phyloP scores from a whole-genome alignment of 2,113 vertebrate genomes.

The Catharus bicknelli region DNA sequence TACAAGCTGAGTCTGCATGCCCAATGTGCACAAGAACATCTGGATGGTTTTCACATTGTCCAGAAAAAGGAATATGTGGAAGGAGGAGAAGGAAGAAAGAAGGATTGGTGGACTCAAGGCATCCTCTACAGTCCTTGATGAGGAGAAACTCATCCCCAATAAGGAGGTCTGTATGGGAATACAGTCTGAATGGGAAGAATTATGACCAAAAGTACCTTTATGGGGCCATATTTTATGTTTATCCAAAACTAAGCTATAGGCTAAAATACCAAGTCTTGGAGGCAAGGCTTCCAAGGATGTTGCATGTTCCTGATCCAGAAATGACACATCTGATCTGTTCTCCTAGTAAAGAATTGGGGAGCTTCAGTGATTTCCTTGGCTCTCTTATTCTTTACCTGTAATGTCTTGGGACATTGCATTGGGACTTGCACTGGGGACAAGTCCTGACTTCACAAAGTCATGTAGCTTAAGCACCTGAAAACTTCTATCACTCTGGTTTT shows the following conservation, averaged over 20 bases:
- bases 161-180: not conserved
- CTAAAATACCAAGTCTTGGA: not conserved
- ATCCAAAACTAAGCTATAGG: not conserved
- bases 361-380: not conserved
- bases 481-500: not conserved
- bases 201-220: not conserved
- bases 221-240: not conserved
- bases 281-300: not conserved
- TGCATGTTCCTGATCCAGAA: not conserved
- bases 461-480: not conserved
- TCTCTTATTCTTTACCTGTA: not conserved
- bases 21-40: not conserved
- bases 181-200: not conserved
- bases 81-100: not conserved
- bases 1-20: not conserved
- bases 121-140: not conserved
- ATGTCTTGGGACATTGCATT: too few relatives aligned
- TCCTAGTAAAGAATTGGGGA: not conserved
- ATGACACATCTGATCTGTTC: not conserved
- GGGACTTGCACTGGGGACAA: not conserved
- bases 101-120: not conserved
- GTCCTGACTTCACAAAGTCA: not conserved
- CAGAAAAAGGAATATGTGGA: not conserved
- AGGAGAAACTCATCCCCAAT: not conserved
- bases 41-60: not conserved